A percentile compares a stretch with the other conserved stretches of the same genome.
phyloP scores from a whole-genome alignment of 2,797 vertebrate species.

The Phoeniculus purpureus region DNA sequence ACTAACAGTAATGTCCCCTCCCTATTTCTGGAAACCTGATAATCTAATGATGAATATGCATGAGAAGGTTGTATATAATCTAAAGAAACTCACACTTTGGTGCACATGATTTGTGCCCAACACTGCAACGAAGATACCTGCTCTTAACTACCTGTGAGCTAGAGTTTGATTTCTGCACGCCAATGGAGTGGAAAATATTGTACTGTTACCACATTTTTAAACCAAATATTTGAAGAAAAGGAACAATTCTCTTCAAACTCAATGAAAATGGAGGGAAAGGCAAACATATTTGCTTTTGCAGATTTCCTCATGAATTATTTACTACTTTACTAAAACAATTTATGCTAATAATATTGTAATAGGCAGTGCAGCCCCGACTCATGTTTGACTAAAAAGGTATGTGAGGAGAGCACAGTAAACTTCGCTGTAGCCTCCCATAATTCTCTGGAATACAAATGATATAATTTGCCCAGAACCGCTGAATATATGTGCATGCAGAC shows the following conservation, averaged over 20 bases:
- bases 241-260: constrained; percentile 53
- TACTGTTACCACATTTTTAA: constrained; percentile 58
- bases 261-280: constrained; percentile 6
- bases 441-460: constrained; percentile 26
- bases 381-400: background rate
- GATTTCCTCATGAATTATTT: constrained; percentile 73
- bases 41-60: no score
- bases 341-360: constrained; percentile 65
- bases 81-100: no score
- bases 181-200: constrained; percentile 40
- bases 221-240: constrained; percentile 62
- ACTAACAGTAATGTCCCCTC: no score
- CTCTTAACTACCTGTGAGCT: no score
- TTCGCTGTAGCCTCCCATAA: background rate
- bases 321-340: constrained; percentile 36
- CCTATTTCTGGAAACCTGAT: no score
- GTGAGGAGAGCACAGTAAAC: background rate
- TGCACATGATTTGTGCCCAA: no score
- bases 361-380: constrained; percentile 36
- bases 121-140: no score
- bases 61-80: no score
- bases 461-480: background rate
- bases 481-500: background rate
- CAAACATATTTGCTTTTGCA: constrained; percentile 57
- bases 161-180: no score